Conservation (phyloP, 2,113 vertebrate genomes). For the Sinosuthora webbiana region DNA sequence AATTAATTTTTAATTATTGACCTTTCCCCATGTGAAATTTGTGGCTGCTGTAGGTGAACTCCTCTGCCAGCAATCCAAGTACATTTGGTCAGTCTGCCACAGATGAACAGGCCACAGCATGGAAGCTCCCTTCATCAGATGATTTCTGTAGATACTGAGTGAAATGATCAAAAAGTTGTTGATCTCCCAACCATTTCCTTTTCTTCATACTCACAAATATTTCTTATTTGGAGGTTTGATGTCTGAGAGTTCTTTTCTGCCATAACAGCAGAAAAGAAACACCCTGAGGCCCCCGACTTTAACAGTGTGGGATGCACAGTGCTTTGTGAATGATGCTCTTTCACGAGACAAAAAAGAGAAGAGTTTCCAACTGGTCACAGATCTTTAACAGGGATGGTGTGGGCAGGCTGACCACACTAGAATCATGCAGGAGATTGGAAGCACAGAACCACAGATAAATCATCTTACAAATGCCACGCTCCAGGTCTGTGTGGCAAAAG, state of each 20-base stretch:
- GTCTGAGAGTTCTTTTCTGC: not conserved
- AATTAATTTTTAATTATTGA: not conserved
- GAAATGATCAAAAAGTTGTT: not conserved
- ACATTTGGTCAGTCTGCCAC: not conserved
- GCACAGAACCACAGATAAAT: not conserved
- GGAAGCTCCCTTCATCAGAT: not conserved
- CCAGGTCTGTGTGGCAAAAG: not conserved
- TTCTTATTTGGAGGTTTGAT: not conserved
- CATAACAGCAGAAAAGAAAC: not conserved
- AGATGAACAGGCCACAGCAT: not conserved
- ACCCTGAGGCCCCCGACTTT: not conserved
- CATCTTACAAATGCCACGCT: not conserved
- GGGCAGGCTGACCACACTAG: not conserved
- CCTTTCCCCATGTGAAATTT: not conserved
- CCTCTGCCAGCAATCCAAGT: not conserved
- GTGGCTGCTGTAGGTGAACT: not conserved
- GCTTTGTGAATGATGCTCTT: not conserved
- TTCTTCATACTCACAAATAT: not conserved
- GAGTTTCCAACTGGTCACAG: not conserved
- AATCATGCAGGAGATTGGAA: not conserved
- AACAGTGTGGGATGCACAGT: not conserved
- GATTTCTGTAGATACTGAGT: not conserved
- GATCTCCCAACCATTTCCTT: not conserved
- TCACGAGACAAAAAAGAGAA: not conserved
- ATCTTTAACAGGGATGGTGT: not conserved